Percentiles rank a stretch among this genome's conserved stretches.
Conservation (phyloP, 2,888 invertebrate species). For the Neoitamus cyanurus region DNA sequence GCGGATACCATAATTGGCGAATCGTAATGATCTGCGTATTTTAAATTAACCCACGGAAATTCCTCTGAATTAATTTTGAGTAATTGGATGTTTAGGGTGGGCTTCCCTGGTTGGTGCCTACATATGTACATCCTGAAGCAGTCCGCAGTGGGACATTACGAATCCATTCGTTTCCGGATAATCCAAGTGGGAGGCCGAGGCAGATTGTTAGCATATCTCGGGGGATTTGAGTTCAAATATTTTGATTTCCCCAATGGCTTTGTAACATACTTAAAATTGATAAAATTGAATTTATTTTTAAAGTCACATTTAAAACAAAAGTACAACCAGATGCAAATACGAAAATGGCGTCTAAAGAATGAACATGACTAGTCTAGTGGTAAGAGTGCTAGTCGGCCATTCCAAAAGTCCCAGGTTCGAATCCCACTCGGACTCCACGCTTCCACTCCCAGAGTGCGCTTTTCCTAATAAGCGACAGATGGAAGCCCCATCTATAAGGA, state of each 20-base stretch:
- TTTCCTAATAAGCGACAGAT: no score
- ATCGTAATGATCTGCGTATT: background rate
- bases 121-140: background rate
- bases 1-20: background rate
- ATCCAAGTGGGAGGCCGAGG: background rate
- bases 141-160: background rate
- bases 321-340: no score
- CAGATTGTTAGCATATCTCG: background rate
- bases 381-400: no score
- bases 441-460: no score
- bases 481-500: no score
- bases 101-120: no score
- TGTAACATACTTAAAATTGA: no score
- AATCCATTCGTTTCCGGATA: background rate
- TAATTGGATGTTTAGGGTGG: background rate
- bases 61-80: background rate
- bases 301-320: no score
- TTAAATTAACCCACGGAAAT: background rate
- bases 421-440: no score
- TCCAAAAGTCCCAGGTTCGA: no score
- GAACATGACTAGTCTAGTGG: no score
- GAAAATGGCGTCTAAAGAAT: no score
- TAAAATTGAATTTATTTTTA: background rate
- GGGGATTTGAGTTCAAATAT: background rate
- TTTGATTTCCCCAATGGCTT: background rate